Conservation (phyloP, 2,888 invertebrate genomes). For the Dasypolia templi region DNA sequence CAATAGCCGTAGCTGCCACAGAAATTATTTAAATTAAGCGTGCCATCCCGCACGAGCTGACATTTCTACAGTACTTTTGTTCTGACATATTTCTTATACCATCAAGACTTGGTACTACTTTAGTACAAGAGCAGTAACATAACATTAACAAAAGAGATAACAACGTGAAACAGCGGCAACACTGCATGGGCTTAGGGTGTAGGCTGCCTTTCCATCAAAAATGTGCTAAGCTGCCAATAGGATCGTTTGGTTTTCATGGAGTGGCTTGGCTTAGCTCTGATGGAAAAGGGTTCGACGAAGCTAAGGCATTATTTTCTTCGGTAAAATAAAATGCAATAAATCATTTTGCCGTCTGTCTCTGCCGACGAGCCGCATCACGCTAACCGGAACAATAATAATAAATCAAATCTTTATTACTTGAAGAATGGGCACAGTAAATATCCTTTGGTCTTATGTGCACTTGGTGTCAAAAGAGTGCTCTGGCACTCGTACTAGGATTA, state of each 20-base stretch:
- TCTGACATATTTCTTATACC: constrained; percentile 16
- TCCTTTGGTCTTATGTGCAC: no score
- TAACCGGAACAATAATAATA: background rate
- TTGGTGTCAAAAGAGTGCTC: no score
- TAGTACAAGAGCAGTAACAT: constrained; percentile 41
- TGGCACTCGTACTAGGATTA: no score
- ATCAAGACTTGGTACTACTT: constrained; percentile 28
- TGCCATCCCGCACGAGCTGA: constrained; percentile 17
- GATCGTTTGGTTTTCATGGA: background rate
- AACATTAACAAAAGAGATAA: constrained; percentile 61
- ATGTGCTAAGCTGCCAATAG: constrained; percentile 1
- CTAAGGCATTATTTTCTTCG: background rate
- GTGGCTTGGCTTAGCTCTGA: background rate
- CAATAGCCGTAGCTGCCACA: constrained; percentile 25
- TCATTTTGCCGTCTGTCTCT: background rate
- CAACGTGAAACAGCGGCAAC: constrained; percentile 46
- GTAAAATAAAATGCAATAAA: background rate
- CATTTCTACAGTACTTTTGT: constrained; percentile 35
- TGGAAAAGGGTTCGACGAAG: background rate
- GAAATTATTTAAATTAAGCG: constrained; percentile 49
- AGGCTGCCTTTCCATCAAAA: background rate
- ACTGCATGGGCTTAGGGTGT: constrained; percentile 48
- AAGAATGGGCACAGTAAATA: no score
- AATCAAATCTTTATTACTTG: no score
- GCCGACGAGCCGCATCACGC: background rate